Base-by-base conservation (phyloP, 2,113 vertebrate genomes). In the Dromaius novaehollandiae region DNA sequence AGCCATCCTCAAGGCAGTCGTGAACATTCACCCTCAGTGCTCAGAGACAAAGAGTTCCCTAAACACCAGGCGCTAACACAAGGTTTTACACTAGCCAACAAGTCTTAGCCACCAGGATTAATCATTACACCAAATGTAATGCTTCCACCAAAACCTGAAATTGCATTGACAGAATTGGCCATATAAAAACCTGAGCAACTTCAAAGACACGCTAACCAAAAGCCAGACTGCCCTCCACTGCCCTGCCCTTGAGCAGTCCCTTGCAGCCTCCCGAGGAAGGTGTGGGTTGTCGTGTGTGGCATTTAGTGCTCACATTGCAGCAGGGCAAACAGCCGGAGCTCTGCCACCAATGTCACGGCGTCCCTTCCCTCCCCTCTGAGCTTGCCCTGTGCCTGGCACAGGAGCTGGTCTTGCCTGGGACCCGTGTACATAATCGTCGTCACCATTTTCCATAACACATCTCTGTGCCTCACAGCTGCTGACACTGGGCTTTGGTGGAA, bases 401-500 rank as follows among this genome's bases (percentile, higher is more conserved):
- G 55, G 58, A 69, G 74, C 40, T 48, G 74, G 88, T 24, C 46
- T 25, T 11, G 70, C 70, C 2, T 32, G n/a, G 51, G 51, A 38
- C 36, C 66, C 12, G 26, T 0, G 3, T 25, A 40, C 6, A 0
- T 51, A n/a, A 7, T 24, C 3, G 0, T 28, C 51, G 32, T 7
- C 58, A 17, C 22, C 4, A 1, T 11, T 1, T 17, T 8, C 15
- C 58, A 9, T 0, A 22, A 58, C 9, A 17, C 56, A 18, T 58
- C 30, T 5, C 56, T 60, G 30, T 25, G 20, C 50, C 64, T 65
- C 68, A 7, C 50, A 30, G 60, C 76, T 50, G 85, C 18, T 68
- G 85, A 69, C 28, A 40, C 7, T 12, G 77, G 22, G 51, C 28
- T 30, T 20, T 7, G 66, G 11, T 0, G 17, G 17, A 60, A 60